A percentile compares a stretch with the other conserved stretches of the same genome.
Evolutionary conservation across 2,888 invertebrate species (phyloP).

Genomic region (Drosophila nr. perissopoda): DNA sequence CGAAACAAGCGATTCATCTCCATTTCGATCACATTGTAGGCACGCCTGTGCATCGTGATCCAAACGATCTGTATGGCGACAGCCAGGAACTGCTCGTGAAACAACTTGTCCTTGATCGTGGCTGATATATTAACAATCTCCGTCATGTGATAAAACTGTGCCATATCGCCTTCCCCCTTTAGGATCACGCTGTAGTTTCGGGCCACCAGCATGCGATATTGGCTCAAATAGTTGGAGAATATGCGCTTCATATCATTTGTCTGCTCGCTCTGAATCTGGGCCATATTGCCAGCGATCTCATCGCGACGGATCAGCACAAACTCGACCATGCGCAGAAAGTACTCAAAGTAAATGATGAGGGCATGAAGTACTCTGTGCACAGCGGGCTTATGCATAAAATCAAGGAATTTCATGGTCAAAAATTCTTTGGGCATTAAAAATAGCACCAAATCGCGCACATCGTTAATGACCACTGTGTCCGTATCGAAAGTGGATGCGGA

Average conservation of each 20-base stretch:
- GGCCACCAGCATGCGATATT: constrained; percentile 82
- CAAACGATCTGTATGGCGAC: constrained; percentile 82
- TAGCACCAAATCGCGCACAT: constrained; percentile 82
- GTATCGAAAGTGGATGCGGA: constrained; percentile 66
- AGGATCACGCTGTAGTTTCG: constrained; percentile 83
- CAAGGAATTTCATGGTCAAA: constrained; percentile 72
- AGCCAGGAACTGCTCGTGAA: constrained; percentile 82
- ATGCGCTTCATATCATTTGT: constrained; percentile 78
- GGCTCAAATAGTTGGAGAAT: constrained; percentile 78
- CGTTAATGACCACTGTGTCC: constrained; percentile 80
- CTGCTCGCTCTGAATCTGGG: constrained; percentile 79
- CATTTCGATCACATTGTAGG: constrained; percentile 79
- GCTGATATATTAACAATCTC: constrained; percentile 76
- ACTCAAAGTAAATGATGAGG: constrained; percentile 83
- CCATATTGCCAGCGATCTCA: constrained; percentile 73
- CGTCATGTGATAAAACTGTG: constrained; percentile 77
- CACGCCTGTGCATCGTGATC: constrained; percentile 82
- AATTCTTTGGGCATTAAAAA: constrained; percentile 80
- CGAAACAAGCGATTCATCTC: constrained; percentile 84
- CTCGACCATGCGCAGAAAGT: constrained; percentile 83
- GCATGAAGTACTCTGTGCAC: constrained; percentile 80
- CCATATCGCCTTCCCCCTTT: constrained; percentile 78
- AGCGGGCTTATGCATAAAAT: constrained; percentile 79
- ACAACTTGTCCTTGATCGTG: constrained; percentile 70
- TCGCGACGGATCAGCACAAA: constrained; percentile 82